Evolutionary conservation across 1,140 invertebrate genomes (phyloP), one percentile per base, ranked within the genome.

Genomic region (Trichoplusia ni): DNA sequence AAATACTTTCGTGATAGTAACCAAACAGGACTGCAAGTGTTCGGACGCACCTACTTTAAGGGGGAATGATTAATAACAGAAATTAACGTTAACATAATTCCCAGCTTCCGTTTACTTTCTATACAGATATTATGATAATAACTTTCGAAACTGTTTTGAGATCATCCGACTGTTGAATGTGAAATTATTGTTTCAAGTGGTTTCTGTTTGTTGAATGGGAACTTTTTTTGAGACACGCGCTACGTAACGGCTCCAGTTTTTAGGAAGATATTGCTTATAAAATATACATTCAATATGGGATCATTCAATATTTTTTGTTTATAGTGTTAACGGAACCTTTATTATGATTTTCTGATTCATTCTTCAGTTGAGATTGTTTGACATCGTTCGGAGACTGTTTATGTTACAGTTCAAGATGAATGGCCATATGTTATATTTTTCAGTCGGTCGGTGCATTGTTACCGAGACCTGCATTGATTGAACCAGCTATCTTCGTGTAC

Each of bases 51-150:
- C 7, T 1, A 37, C 16, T 54, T 8, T 38, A 16, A 27, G 27
- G 11, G 51, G 4, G 9, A 8, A 40, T 9, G 1, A 54, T 54
- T 16, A 37, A 54, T 54, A 54, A 21, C 19, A 37, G 13, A 29
- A 58, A 27, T 11, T 31, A 44, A 29, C 14, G 37, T 58, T 44
- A 31, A 58, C 38, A 21, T 58, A 44, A 58, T 44, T 27, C 42
- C 14, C 25, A 59, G 56, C 67, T 73, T 77, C 70, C 77, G 66
- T 72, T 80, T 66, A 66, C 64, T 65, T 69, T 33, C 40, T 69
- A 76, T 69, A 21, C 37, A 64, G 67, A 79, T 84, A 71, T 80
- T 84, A 72, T 79, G 56, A 71, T 73, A 73, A 76, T 65, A 71
- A 74, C 64, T 65, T 67, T 70, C 69, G 44, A 69, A 73, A 70